Conservation (phyloP, 2,797 vertebrate genomes). For the Lacerta agilis region DNA sequence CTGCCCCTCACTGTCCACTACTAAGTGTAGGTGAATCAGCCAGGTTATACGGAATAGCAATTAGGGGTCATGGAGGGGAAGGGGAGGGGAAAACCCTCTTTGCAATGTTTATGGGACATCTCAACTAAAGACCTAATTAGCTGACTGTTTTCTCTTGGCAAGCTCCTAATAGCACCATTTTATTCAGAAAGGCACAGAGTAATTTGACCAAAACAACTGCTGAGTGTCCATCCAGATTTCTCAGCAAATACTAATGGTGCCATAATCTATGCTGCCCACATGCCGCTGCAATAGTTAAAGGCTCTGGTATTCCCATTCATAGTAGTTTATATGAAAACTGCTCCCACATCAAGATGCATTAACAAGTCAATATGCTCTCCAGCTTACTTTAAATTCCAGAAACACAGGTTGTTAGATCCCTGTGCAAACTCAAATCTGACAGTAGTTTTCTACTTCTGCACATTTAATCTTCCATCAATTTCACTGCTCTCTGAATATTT, state of each 20-base stretch:
- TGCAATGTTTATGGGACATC: not conserved
- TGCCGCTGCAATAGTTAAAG: not conserved
- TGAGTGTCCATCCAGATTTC: not conserved
- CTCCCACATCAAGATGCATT: constrained; percentile 12
- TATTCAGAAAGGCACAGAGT: not conserved
- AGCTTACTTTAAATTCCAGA: constrained; percentile 5
- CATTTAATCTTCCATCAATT: constrained; percentile 28
- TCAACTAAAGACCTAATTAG: not conserved
- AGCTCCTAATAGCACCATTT: not conserved
- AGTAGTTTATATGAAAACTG: not conserved
- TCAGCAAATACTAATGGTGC: not conserved
- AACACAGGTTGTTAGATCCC: constrained; percentile 18
- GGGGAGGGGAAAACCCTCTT: too few species aligned
- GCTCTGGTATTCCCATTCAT: not conserved
- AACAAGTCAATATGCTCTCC: constrained; percentile 4
- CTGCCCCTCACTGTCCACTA: too few species aligned
- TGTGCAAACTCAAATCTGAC: constrained; percentile 16
- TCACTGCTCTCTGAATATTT: constrained; percentile 21
- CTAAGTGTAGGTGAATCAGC: not conserved
- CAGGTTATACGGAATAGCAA: not conserved
- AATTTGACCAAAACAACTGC: not conserved
- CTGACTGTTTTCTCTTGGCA: not conserved
- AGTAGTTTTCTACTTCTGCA: constrained; percentile 21
- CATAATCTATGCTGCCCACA: not conserved
- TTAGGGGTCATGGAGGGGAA: not conserved